Evolutionary conservation across 2,888 invertebrate species (phyloP), one percentile per base, ranked within the genome.

Genomic region (Archips xylosteana): DNA sequence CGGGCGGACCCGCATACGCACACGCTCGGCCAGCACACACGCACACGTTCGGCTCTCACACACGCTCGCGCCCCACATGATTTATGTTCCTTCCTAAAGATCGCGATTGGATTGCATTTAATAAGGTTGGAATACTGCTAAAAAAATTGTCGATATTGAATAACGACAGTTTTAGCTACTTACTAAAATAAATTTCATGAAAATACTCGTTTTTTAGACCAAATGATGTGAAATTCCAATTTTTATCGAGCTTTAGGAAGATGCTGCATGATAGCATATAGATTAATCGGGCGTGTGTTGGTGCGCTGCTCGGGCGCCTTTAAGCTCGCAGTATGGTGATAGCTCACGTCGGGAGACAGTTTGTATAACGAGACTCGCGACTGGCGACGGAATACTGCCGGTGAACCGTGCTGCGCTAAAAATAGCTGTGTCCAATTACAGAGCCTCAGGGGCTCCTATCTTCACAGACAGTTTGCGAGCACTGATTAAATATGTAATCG

Each of bases 401-500:
- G 63, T 47, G 63, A 54, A 13, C 54, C 57, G 65, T 51, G 60
- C 39, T 49, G n/a, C 59, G 76, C 80, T 84, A 83, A 83, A 83
- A 85, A 83, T 83, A 85, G 79, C 81, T 73, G 83, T 80, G 84
- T 83, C 84, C 85, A 84, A 87, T 85, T 85, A 85, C 77, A 59
- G 78, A 79, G 77, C 79, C 77, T 70, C 75, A 39, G 51, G 72
- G 66, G 70, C 68, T 75, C 78, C 57, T 70, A 62, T 57, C 71
- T 42, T 70, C 65, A 39, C 65, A 78, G 81, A 75, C 83, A 86
- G 84, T 85, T 84, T 83, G 83, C 78, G 80, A 83, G 81, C 77
- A 79, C 83, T 86, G 85, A 83, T 89, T 89, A 88, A 89, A 88
- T 84, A 89, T 90, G 86, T 86, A 89, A 84, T 82, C 81, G 78